These are phyloP conservation scores for Platyscapa corneri DNA, from an alignment of 1,140 invertebrate species.

Conservation along the genomic window DNA sequence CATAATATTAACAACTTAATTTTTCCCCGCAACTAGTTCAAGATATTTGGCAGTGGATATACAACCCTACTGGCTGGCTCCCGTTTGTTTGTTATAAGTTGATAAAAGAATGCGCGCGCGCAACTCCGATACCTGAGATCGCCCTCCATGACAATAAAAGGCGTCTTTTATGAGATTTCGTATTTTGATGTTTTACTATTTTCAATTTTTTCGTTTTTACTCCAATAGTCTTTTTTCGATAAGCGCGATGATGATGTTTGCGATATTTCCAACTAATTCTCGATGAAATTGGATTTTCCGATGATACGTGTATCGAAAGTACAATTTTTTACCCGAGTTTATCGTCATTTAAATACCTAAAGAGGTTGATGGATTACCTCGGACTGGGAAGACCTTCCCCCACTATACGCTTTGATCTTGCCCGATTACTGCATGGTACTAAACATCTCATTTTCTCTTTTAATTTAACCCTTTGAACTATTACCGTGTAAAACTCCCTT, in stretches of 20 bases:
- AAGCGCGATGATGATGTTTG: not conserved
- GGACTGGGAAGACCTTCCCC: no score
- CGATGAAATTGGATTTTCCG: no score
- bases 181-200: not conserved
- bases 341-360: no score
- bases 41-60: no score
- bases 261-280: not conserved
- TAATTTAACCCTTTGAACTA: no score
- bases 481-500: no score
- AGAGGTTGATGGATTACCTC: no score
- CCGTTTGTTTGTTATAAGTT: not conserved
- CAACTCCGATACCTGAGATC: slow-evolving; percentile 12
- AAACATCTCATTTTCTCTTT: not conserved
- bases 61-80: not conserved
- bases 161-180: slow-evolving; percentile 17
- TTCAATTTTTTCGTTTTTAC: not conserved
- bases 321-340: no score
- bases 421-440: not conserved
- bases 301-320: no score
- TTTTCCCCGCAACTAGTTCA: no score
- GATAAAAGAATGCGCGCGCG: slow-evolving; percentile 29
- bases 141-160: slow-evolving; percentile 45
- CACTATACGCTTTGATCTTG: no score
- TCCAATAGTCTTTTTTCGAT: not conserved
- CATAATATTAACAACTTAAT: no score